Evolutionary conservation across 2,113 vertebrate species (phyloP), one percentile per base, ranked within the genome.

Genomic region (Beaufortia kweichowensis): DNA sequence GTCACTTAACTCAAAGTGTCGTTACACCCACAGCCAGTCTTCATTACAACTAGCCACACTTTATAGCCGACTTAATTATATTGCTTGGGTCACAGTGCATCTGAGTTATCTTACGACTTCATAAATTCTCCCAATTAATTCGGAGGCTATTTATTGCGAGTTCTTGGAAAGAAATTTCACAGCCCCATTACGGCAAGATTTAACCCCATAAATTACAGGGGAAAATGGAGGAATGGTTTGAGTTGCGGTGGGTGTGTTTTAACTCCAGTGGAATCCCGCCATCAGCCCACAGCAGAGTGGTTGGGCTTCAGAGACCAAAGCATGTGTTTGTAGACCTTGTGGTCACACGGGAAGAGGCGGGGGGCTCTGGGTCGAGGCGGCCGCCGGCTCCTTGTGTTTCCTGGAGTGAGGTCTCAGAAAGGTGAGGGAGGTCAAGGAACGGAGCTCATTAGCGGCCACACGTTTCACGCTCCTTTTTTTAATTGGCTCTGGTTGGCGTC

Each of bases 351-450:
- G 68, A 80, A 80, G 77, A 69, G 29, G 65, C 70, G 83, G 79
- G 23, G 62, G 46, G 28, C 66, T 2, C 8, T 6, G 59, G 68
- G 82, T 85, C 84, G 66, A 79, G 78, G 83, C 75, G 80, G 77
- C 86, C 80, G 28, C 71, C 55, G 48, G 50, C 70, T 89, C 84
- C 88, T 85, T 83, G 77, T 84, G 76, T 87, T 88, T 90, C 87
- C 84, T 82, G 84, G 85, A 26, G 77, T 7, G 65, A 81, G 89
- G 89, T 91, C 87, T 86, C 85, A n/a, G 79, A 77, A 82, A 88
- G 91, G 89, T 90, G 81, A 91, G 83, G 81, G 79, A 85, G 91
- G 90, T 91, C 87, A 88, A 79, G 12, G 82, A 84, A 89, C 86
- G 85, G 84, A 88, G 87, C 89, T 91, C 31, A 81, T 91, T 91